phyloP scores from a whole-genome alignment of 2,888 invertebrate species.

The Sesia apiformis region DNA sequence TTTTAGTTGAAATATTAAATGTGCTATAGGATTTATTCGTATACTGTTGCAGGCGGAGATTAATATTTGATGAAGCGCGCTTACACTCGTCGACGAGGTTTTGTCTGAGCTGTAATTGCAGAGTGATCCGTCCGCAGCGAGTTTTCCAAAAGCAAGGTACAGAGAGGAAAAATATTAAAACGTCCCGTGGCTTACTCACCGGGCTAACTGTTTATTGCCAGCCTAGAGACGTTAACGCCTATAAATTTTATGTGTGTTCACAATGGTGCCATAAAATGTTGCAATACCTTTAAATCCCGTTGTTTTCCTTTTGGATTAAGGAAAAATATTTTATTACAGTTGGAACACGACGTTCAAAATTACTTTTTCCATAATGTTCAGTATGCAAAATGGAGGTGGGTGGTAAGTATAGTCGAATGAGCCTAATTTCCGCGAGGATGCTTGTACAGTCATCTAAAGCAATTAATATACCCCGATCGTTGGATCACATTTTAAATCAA shows the following conservation, averaged over 20 bases:
- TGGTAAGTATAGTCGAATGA: not conserved
- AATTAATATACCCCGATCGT: too few relatives aligned
- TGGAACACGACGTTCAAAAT: not conserved
- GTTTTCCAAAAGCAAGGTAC: slow-evolving; percentile 18
- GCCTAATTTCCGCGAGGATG: too few relatives aligned
- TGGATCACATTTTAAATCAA: too few relatives aligned
- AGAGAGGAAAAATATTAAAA: slow-evolving; percentile 46
- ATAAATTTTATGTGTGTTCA: slow-evolving; percentile 64
- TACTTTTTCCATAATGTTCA: slow-evolving; percentile 3
- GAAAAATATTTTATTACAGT: slow-evolving; percentile 24
- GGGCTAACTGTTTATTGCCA: slow-evolving; percentile 58
- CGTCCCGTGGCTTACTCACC: slow-evolving; percentile 39
- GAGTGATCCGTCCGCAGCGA: slow-evolving; percentile 39
- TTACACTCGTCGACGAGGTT: slow-evolving; percentile 39
- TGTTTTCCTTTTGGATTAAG: slow-evolving; percentile 48
- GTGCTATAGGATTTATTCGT: slow-evolving; percentile 52
- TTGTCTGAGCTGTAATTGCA: slow-evolving; percentile 54
- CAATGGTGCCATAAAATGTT: slow-evolving; percentile 61
- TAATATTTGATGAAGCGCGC: slow-evolving; percentile 61
- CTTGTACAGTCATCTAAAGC: too few relatives aligned
- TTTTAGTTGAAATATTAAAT: slow-evolving; percentile 69
- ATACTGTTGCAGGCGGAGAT: slow-evolving; percentile 38
- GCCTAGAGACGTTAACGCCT: slow-evolving; percentile 58
- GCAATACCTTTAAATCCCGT: slow-evolving; percentile 57
- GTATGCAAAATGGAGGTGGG: not conserved